Conservation (phyloP, 2,888 invertebrate species). For the Xestobium rufovillosum region DNA sequence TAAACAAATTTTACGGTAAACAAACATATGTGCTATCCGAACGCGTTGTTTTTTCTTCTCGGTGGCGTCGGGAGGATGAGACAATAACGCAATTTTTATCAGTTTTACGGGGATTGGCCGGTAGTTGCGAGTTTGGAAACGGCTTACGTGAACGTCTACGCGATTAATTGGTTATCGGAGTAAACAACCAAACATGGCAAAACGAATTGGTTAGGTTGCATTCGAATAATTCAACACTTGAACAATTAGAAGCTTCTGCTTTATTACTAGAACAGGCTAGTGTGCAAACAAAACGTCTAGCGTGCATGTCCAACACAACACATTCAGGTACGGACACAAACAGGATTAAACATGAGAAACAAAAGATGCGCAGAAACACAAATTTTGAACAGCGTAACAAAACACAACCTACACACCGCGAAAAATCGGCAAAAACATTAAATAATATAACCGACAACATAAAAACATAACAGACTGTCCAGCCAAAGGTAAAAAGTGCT, state of each 20-base stretch:
- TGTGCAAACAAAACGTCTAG: slow-evolving; percentile 12
- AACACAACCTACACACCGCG: too few relatives aligned
- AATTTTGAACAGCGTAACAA: too few relatives aligned
- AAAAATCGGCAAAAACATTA: too few relatives aligned
- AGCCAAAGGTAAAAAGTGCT: too few relatives aligned
- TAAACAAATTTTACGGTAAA: too few relatives aligned
- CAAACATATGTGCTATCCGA: slow-evolving; percentile 15
- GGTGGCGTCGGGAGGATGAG: slow-evolving; percentile 11
- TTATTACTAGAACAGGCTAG: slow-evolving; percentile 11
- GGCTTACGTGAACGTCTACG: slow-evolving; percentile 15
- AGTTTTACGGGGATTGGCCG: slow-evolving; percentile 11
- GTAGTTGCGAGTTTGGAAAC: slow-evolving; percentile 13
- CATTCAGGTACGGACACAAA: too few relatives aligned
- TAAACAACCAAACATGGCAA: slow-evolving; percentile 16
- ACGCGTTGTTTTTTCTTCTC: slow-evolving; percentile 10
- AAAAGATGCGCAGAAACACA: too few relatives aligned
- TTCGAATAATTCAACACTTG: slow-evolving; percentile 11
- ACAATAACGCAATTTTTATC: slow-evolving; percentile 15
- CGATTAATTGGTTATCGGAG: slow-evolving; percentile 16
- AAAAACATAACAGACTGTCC: too few relatives aligned
- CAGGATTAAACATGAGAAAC: too few relatives aligned
- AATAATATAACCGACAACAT: too few relatives aligned
- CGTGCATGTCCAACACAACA: too few relatives aligned
- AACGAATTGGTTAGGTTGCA: slow-evolving; percentile 15
- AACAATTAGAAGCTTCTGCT: slow-evolving; percentile 13